These are phyloP conservation scores for Lasioglossum baleicum DNA, from an alignment of 1,140 invertebrate species.

Conservation along the genomic window DNA sequence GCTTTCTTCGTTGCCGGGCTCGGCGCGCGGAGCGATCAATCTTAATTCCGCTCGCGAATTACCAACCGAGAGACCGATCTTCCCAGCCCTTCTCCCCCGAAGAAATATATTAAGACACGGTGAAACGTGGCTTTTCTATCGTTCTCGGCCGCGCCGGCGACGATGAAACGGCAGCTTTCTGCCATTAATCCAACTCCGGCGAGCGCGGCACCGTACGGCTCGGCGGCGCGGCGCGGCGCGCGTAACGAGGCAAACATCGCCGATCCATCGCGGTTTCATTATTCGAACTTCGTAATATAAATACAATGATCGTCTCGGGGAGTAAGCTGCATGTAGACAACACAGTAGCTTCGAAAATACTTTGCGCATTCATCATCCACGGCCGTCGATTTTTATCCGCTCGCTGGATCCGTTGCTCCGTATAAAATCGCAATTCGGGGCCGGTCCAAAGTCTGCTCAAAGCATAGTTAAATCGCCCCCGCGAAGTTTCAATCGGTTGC, in stretches of 20 bases:
- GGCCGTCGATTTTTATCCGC: no score
- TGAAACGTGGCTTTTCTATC: constrained; percentile 24
- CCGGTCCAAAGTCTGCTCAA: no score
- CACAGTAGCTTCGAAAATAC: no score
- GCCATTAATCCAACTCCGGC: constrained; percentile 11
- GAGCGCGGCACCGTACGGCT: no score
- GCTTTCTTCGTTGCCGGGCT: constrained; percentile 21
- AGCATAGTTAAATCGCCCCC: no score
- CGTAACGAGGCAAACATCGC: constrained; percentile 5
- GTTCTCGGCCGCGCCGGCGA: not conserved
- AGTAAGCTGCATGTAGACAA: no score
- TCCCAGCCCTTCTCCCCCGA: not conserved
- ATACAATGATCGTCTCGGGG: not conserved
- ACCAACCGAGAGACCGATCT: constrained; percentile 15
- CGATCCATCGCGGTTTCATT: not conserved
- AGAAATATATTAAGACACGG: constrained; percentile 33
- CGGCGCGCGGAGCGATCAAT: constrained; percentile 23
- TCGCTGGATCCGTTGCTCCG: no score
- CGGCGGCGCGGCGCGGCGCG: no score
- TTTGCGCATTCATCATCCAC: no score
- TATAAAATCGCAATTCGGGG: no score
- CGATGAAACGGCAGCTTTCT: constrained; percentile 14
- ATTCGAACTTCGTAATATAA: not conserved
- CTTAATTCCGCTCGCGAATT: constrained; percentile 41
- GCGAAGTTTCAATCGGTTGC: no score